Conservation (phyloP, 2,888 invertebrate species). For the Charanyca ferruginea region DNA sequence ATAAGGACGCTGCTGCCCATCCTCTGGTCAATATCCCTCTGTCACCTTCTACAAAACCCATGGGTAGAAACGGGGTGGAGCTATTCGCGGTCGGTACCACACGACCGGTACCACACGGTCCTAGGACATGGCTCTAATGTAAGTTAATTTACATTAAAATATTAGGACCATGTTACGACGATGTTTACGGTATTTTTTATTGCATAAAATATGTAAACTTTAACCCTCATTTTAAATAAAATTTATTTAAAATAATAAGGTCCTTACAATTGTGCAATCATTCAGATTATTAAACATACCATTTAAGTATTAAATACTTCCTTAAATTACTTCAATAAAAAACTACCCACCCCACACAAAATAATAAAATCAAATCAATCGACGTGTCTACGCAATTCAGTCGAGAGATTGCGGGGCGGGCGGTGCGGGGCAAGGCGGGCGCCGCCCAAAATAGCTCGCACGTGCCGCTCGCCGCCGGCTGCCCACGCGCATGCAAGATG, state of each 20-base stretch:
- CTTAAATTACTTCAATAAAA: constrained; percentile 4
- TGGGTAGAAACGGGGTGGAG: too few species aligned
- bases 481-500: constrained; percentile 90
- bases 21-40: too few species aligned
- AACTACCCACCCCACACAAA: constrained; percentile 55
- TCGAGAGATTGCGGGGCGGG: constrained; percentile 55
- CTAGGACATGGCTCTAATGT: too few species aligned
- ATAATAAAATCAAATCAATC: constrained; percentile 69
- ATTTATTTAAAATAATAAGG: not conserved
- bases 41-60: too few species aligned
- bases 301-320: not conserved
- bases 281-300: too few species aligned
- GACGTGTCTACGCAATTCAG: constrained; percentile 71
- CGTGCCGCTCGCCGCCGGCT: constrained; percentile 87
- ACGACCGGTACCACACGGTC: too few species aligned
- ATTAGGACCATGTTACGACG: too few species aligned
- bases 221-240: too few species aligned
- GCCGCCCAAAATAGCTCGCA: constrained; percentile 90
- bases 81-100: too few species aligned
- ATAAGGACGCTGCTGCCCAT: too few species aligned
- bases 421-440: constrained; percentile 76
- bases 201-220: not conserved
- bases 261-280: not conserved
- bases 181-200: not conserved
- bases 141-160: constrained; percentile 11